Percentiles rank a stretch among this genome's conserved stretches.
Evolutionary conservation across 2,888 invertebrate species (phyloP).

Genomic region (Conchocele bisecta): DNA sequence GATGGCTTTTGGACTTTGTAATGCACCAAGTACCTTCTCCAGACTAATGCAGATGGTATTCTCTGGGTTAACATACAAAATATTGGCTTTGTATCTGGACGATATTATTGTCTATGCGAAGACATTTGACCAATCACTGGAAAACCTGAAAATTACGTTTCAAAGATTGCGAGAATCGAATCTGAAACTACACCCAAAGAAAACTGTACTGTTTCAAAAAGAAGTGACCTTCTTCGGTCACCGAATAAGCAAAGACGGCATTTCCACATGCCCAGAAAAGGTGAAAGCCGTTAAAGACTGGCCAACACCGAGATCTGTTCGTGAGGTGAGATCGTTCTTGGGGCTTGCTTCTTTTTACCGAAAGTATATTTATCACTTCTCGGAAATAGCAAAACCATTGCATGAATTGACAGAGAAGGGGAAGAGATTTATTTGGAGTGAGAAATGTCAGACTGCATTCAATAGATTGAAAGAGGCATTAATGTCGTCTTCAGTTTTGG

Average conservation of each 20-base stretch:
- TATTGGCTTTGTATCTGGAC: constrained; percentile 42
- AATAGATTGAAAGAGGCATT: constrained; percentile 30
- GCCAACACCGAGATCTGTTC: constrained; percentile 27
- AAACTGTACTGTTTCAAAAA: constrained; percentile 23
- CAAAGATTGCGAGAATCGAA: constrained; percentile 19
- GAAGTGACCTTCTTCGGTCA: constrained; percentile 25
- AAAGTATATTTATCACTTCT: constrained; percentile 23
- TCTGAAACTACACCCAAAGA: constrained; percentile 23
- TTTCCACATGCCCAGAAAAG: constrained; percentile 25
- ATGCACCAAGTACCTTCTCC: constrained; percentile 42
- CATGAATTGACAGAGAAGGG: constrained; percentile 25
- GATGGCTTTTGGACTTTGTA: constrained; percentile 45
- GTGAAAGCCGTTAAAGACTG: constrained; percentile 22
- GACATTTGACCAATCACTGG: constrained; percentile 33
- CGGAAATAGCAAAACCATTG: constrained; percentile 24
- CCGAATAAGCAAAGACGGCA: constrained; percentile 17
- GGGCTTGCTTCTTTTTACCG: constrained; percentile 33
- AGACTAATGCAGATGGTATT: constrained; percentile 40
- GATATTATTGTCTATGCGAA: constrained; percentile 36
- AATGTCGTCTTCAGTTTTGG: constrained; percentile 41
- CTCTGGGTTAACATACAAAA: constrained; percentile 26
- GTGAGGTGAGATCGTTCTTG: constrained; percentile 36
- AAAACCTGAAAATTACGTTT: constrained; percentile 35
- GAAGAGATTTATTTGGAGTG: constrained; percentile 29
- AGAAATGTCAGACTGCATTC: constrained; percentile 41